Conservation (phyloP, 2,888 invertebrate genomes). For the Drosophila sordidula region DNA sequence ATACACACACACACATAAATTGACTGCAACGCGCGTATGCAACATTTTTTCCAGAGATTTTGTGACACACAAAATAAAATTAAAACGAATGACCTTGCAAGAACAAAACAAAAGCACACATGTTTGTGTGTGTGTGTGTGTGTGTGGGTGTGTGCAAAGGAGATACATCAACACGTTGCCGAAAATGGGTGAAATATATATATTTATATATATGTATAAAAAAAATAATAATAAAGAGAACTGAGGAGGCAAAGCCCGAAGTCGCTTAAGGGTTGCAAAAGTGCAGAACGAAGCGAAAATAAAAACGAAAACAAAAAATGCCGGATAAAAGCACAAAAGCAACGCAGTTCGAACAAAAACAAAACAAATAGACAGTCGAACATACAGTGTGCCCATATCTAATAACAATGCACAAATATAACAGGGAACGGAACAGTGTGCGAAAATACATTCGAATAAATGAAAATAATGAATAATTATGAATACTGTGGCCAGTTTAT, state of each 20-base stretch:
- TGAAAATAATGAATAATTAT: background rate
- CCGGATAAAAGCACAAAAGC: slow-evolving; percentile 25
- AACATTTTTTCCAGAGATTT: slow-evolving; percentile 2
- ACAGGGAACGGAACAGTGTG: background rate
- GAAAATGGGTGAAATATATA: slow-evolving; percentile 27
- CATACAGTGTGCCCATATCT: slow-evolving; percentile 10
- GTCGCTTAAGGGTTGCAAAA: slow-evolving; percentile 33
- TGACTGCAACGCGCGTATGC: background rate
- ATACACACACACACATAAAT: background rate
- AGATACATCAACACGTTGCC: slow-evolving; percentile 72
- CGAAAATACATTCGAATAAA: background rate
- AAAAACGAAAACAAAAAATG: slow-evolving; percentile 57
- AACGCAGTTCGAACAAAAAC: slow-evolving; percentile 17
- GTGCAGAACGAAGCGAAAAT: slow-evolving; percentile 51
- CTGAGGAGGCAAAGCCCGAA: background rate
- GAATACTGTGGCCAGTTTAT: no score
- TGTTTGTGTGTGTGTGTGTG: no score
- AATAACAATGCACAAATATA: background rate
- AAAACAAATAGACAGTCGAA: background rate
- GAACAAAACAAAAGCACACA: slow-evolving; percentile 63
- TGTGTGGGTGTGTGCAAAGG: slow-evolving; percentile 15
- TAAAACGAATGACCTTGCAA: slow-evolving; percentile 83
- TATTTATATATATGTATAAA: slow-evolving; percentile 6
- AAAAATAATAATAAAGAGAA: slow-evolving; percentile 2
- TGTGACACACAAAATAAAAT: slow-evolving; percentile 79